Base-by-base conservation (phyloP, 2,888 invertebrate species). In the Phyllotreta cruciferae region DNA sequence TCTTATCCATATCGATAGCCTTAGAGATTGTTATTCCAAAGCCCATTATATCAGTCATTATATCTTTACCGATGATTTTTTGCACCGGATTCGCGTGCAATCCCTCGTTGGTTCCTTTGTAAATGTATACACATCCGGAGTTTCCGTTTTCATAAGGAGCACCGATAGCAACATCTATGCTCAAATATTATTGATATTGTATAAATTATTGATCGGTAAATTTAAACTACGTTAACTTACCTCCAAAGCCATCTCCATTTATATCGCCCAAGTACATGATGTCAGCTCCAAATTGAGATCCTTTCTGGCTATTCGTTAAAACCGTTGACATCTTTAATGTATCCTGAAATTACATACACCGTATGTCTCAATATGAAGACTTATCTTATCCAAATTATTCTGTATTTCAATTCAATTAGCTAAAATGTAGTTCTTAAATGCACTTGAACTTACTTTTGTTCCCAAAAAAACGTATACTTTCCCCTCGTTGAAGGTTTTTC, bases 1-100 rank as follows among this genome's bases (percentile, higher is more conserved):
- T 88, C 1, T 74, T 70, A 71, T 89, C 88, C 9, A 88, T 80
- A 70, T 89, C 89, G 3, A 82, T 70, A 4, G 86, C 85, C 70
- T 82, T 83, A 0, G 88, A 84, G 53, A 89, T 81, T 34, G 87
- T 85, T 66, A 85, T 83, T 0, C 89, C 89, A 75, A 89, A 88
- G 13, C 87, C 85, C 71, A 71, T 76, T 9, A 82, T 67, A 52
- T 75, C 75, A 0, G 85, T 83, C 5, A 75, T 64, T n/a, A 73
- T 58, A 13, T 66, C 41, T 60, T 67, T 68, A 10, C 71, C 73
- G n/a, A 49, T 8, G 34, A 89, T 85, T 62, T 80, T 82, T 74
- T 89, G 89, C 1, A 78, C 74, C 41, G 82, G 82, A 35, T 78
- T 71, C 1, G 67, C 74, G 7, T 73, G 76, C 0, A 88, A 72